Evolutionary conservation across 1,140 invertebrate genomes (phyloP), one percentile per base, ranked within the genome.

Genomic region (Atta colombica): DNA sequence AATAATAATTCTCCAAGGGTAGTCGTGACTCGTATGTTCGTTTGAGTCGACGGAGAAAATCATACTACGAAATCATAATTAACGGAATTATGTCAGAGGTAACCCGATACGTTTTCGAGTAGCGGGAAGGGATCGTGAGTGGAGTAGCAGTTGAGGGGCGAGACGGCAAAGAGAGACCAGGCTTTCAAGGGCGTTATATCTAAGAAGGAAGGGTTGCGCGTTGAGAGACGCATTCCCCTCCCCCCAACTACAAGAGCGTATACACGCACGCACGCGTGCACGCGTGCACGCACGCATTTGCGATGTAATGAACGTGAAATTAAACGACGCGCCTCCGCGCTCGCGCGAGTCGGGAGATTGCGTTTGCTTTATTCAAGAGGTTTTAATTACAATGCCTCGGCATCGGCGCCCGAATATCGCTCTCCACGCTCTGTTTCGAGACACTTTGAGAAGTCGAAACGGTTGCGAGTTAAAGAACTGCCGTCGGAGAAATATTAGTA

Each of bases 11-110:
- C 71, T 49, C 45, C 69, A 21, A 14, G 65, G n/a, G n/a, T 68
- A 35, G 77, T 60, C 68, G 78, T 31, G n/a, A 72, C 18, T 28
- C 77, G 72, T 49, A 51, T 6, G 58, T 16, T 35, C 65, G 53
- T 81, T 71, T 53, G 61, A 65, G 69, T 28, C 49, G 60, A 55
- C 88, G 87, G 88, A 93, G 88, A 93, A 91, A 94, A 94, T 93
- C 91, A 92, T 94, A 91, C 87, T 94, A 89, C 91, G 91, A 94
- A 94, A 94, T 94, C 92, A 94, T 95, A 94, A 95, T 95, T 94
- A 95, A 95, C 93, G 92, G 93, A 95, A 95, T 95, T 93, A 94
- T 93, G 90, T 86, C 66, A 78, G 65, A 84, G 90, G 93, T 93
- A 94, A 94, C 93, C 90, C 91, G 93, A 94, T 94, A 94, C 90